A percentile compares a stretch with the other conserved stretches of the same genome.
phyloP scores from a whole-genome alignment of 1,140 invertebrate genomes.

The Venustaconcha ellipsiformis region DNA sequence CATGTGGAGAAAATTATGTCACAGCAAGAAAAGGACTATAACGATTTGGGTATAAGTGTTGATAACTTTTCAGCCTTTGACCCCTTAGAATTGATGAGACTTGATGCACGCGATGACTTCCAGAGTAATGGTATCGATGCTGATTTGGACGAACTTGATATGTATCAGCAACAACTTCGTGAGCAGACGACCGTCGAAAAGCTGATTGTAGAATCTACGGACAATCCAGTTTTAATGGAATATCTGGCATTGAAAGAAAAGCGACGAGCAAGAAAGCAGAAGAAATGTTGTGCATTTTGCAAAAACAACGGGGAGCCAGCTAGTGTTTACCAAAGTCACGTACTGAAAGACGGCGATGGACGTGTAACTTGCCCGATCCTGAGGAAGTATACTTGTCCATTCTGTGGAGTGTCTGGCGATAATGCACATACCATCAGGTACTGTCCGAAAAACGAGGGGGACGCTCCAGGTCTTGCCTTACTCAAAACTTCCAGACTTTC shows the following conservation, averaged over 20 bases:
- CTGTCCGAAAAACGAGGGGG: conserved; percentile 47
- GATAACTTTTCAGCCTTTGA: conserved; percentile 1
- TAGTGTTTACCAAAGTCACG: conserved; percentile 70
- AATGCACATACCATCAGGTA: conserved; percentile 72
- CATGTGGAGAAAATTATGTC: no score
- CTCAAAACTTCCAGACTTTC: no score
- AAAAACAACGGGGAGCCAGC: conserved; percentile 72
- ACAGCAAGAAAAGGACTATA: no score
- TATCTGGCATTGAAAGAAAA: not conserved
- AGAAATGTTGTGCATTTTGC: conserved; percentile 66
- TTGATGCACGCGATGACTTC: conserved; percentile 13
- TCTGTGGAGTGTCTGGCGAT: conserved; percentile 72
- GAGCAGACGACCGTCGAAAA: not conserved
- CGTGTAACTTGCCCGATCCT: conserved; percentile 72
- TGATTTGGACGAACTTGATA: conserved; percentile 27
- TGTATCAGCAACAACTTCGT: conserved; percentile 6
- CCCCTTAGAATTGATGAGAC: conserved; percentile 1
- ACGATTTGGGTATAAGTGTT: no score
- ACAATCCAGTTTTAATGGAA: not conserved
- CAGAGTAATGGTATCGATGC: conserved; percentile 12
- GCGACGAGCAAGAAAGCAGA: not conserved
- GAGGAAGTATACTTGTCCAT: conserved; percentile 69
- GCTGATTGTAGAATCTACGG: no score
- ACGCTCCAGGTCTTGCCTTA: no score
- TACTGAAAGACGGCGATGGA: conserved; percentile 46